Evolutionary conservation across 2,888 invertebrate genomes (phyloP).

Genomic region (Synanthedon andrenaeformis): DNA sequence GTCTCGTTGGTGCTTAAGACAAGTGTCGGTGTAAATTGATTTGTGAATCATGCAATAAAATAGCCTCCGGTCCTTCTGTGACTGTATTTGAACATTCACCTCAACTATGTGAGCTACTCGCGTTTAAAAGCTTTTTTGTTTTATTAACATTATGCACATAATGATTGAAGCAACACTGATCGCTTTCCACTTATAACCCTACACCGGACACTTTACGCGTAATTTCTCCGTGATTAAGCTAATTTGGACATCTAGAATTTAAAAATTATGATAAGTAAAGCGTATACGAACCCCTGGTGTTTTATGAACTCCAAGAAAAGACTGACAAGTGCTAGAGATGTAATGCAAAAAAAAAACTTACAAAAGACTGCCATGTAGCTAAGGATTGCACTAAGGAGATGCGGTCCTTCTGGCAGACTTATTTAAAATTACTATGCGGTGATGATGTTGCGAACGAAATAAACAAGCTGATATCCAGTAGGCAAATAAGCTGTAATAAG

Average conservation of each 20-base stretch:
- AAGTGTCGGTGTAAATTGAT: slow-evolving; percentile 26
- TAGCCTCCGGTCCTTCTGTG: slow-evolving; percentile 32
- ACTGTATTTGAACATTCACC: slow-evolving; percentile 47
- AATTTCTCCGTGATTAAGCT: slow-evolving; percentile 22
- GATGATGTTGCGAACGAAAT: slow-evolving; percentile 6
- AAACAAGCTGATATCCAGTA: slow-evolving; percentile 1
- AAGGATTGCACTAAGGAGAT: too few species aligned
- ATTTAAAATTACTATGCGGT: slow-evolving; percentile 1
- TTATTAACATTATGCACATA: slow-evolving; percentile 25
- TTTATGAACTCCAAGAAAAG: slow-evolving; percentile 18
- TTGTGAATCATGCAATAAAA: slow-evolving; percentile 9
- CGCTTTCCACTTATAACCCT: slow-evolving; percentile 12
- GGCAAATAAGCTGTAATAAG: neutral
- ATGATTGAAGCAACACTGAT: slow-evolving; percentile 48
- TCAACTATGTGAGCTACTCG: slow-evolving; percentile 42
- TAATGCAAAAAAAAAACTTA: slow-evolving; percentile 38
- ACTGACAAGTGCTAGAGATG: slow-evolving; percentile 36
- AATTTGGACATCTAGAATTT: slow-evolving; percentile 10
- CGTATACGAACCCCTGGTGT: slow-evolving; percentile 30
- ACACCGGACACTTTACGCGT: neutral
- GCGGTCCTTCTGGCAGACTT: too few species aligned
- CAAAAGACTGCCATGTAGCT: too few species aligned
- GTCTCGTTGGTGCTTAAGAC: slow-evolving; percentile 3
- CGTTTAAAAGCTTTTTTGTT: slow-evolving; percentile 29
- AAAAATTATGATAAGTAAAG: slow-evolving; percentile 9